phyloP scores from a whole-genome alignment of 2,113 vertebrate species.

The Phocoena phocoena region DNA sequence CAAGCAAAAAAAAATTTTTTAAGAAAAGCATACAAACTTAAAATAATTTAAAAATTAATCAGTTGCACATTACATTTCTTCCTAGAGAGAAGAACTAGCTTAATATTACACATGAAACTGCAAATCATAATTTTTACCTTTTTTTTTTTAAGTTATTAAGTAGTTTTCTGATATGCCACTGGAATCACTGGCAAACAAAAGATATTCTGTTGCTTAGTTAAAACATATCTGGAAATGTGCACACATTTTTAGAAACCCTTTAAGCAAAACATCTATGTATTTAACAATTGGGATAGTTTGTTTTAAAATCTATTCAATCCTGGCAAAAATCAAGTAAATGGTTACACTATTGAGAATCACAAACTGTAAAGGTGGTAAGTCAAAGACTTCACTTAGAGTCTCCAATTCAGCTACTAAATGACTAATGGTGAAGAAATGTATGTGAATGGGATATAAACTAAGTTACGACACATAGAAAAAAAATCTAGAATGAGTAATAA shows the following conservation, averaged over 20 bases:
- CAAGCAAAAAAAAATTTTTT: conserved; percentile 7
- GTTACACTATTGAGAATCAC: not conserved
- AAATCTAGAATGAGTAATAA: conserved; percentile 52
- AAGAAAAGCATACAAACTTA: conserved; percentile 33
- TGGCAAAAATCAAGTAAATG: conserved; percentile 51
- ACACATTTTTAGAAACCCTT: not conserved
- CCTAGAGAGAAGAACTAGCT: not conserved
- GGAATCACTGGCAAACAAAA: conserved; percentile 47
- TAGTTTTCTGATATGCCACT: conserved; percentile 28
- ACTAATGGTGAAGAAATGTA: conserved; percentile 55
- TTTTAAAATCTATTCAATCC: conserved; percentile 48
- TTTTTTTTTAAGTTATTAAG: not conserved
- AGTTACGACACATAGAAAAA: conserved; percentile 10
- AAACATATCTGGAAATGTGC: conserved; percentile 7
- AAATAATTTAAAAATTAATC: conserved; percentile 39
- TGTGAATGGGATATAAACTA: conserved; percentile 54
- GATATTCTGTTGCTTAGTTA: conserved; percentile 26
- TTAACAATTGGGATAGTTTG: conserved; percentile 28
- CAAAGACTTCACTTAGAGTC: conserved; percentile 27
- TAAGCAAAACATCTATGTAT: conserved; percentile 32
- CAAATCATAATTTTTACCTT: conserved; percentile 38
- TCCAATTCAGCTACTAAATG: conserved; percentile 36
- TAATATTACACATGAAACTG: conserved; percentile 3
- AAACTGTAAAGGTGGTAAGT: conserved; percentile 52
- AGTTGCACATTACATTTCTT: conserved; percentile 7